A percentile compares a stretch with the other conserved stretches of the same genome.
These are phyloP conservation scores for Paedocypris micromegethes DNA, from an alignment of 2,797 vertebrate genomes.

Conservation along the genomic window DNA sequence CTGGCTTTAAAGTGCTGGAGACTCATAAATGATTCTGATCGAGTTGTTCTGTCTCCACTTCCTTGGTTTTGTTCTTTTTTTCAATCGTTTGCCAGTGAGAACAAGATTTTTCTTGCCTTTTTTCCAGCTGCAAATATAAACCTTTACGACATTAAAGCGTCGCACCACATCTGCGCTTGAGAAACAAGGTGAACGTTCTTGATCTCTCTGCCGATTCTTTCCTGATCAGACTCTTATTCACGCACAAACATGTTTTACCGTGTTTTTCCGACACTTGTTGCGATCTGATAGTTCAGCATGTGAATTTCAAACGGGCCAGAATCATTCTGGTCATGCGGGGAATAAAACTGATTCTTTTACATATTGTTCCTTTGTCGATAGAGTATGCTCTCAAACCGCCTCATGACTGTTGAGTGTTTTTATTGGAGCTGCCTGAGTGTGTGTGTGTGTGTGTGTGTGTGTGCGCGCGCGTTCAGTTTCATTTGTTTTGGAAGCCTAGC, in stretches of 20 bases:
- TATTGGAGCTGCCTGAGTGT: conserved; percentile 42
- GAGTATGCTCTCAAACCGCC: conserved; percentile 35
- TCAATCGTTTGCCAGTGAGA: too few relatives aligned
- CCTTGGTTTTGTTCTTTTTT: too few relatives aligned
- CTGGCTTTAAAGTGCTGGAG: too few relatives aligned
- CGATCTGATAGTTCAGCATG: conserved; percentile 10
- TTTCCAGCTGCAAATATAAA: too few relatives aligned
- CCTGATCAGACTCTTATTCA: too few relatives aligned
- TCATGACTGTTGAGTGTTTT: conserved; percentile 50
- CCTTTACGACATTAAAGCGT: too few relatives aligned
- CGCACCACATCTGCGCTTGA: too few relatives aligned
- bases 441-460: conserved; percentile 6
- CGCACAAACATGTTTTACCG: neutral
- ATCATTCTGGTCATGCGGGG: neutral
- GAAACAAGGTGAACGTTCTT: too few relatives aligned
- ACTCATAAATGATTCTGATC: too few relatives aligned
- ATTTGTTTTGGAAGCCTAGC: conserved; percentile 68
- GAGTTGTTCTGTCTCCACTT: too few relatives aligned
- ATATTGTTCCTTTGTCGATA: conserved; percentile 29
- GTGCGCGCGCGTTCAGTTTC: conserved; percentile 59
- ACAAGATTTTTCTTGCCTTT: too few relatives aligned
- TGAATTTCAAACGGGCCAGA: neutral
- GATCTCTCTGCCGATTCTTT: too few relatives aligned
- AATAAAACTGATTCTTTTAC: neutral
- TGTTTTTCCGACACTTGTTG: conserved; percentile 7